A percentile compares a stretch with the other conserved stretches of the same genome.
Evolutionary conservation across 2,797 vertebrate species (phyloP).

Genomic region (Fistularia tabacaria): DNA sequence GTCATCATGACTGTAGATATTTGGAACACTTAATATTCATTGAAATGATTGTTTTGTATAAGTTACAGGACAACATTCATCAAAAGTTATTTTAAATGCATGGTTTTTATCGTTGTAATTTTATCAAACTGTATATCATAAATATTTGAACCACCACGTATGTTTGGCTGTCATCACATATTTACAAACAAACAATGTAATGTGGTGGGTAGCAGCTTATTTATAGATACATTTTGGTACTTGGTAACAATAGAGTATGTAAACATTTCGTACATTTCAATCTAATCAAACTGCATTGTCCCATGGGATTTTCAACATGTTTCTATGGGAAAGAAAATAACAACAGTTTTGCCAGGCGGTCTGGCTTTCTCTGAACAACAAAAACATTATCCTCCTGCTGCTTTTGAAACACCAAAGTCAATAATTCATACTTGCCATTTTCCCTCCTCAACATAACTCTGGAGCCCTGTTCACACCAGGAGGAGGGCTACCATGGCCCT

Average conservation of each 20-base stretch:
- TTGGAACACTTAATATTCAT: too few species aligned
- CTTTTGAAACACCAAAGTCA: constrained; percentile 51
- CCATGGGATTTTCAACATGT: constrained; percentile 4
- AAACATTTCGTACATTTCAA: not conserved
- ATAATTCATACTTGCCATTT: constrained; percentile 48
- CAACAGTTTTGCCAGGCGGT: constrained; percentile 17
- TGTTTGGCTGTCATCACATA: too few species aligned
- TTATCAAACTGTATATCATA: too few species aligned
- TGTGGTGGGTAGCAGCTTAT: too few species aligned
- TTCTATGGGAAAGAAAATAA: constrained; percentile 3
- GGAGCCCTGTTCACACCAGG: constrained; percentile 41
- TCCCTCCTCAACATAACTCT: constrained; percentile 41
- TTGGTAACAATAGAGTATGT: not conserved
- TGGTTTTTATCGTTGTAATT: too few species aligned
- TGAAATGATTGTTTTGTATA: too few species aligned
- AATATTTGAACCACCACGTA: too few species aligned
- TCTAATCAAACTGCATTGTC: not conserved
- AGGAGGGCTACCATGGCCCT: constrained; percentile 39
- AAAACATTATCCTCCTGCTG: constrained; percentile 48
- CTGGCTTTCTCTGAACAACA: constrained; percentile 41
- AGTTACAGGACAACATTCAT: too few species aligned
- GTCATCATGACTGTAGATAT: too few species aligned
- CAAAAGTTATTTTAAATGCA: too few species aligned
- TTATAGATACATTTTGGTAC: too few species aligned
- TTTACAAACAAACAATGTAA: too few species aligned